Evolutionary conservation across 2,797 vertebrate genomes (phyloP).

Genomic region (Paramormyrops hopkinsi): DNA sequence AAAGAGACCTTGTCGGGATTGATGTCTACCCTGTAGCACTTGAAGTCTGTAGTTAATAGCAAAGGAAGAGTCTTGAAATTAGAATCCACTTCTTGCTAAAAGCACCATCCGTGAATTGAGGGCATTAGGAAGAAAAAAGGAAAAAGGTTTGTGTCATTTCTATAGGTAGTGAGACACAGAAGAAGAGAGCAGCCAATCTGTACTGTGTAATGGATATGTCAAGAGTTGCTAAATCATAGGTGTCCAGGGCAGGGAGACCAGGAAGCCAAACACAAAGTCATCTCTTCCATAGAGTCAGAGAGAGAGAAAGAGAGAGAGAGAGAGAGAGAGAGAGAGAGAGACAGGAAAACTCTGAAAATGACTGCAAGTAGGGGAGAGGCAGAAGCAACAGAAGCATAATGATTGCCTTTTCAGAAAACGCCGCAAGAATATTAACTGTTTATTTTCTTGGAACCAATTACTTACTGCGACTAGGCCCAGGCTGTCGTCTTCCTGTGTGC

Average conservation of each 20-base stretch:
- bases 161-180: slow-evolving; percentile 63
- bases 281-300: slow-evolving; percentile 42
- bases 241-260: slow-evolving; percentile 66
- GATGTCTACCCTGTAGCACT: slow-evolving; percentile 60
- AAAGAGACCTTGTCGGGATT: slow-evolving; percentile 68
- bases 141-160: slow-evolving; percentile 66
- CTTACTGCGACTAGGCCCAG: slow-evolving; percentile 45
- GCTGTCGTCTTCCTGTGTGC: slow-evolving; percentile 41
- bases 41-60: slow-evolving; percentile 58
- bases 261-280: slow-evolving; percentile 69
- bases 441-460: slow-evolving; percentile 52
- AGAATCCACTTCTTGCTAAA: slow-evolving; percentile 69
- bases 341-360: slow-evolving; percentile 21
- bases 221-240: slow-evolving; percentile 80
- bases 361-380: background rate
- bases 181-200: slow-evolving; percentile 72
- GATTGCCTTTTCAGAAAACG: slow-evolving; percentile 26
- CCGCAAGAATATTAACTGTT: slow-evolving; percentile 49
- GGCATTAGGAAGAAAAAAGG: slow-evolving; percentile 54
- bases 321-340: slow-evolving; percentile 1
- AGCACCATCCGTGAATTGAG: slow-evolving; percentile 58
- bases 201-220: slow-evolving; percentile 76
- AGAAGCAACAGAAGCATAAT: background rate
- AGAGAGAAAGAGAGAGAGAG: slow-evolving; percentile 31
- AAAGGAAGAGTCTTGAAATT: slow-evolving; percentile 63